Percentiles rank a stretch among this genome's conserved stretches.
Conservation (phyloP, 2,797 vertebrate species). For the Gymnothorax javanicus region DNA sequence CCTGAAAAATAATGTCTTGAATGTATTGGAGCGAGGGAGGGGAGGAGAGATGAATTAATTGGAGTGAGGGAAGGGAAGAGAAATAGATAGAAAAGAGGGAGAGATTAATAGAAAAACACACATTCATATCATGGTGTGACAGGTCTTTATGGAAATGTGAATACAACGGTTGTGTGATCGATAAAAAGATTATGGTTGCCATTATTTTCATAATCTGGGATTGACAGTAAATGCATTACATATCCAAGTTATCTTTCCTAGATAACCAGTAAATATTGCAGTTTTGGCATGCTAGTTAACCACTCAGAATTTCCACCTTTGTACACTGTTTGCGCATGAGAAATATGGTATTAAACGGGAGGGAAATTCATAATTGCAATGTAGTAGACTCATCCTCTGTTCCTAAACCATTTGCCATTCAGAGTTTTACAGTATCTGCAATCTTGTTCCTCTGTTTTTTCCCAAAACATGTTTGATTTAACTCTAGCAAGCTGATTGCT, state of each 20-base stretch:
- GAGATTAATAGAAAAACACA: not conserved
- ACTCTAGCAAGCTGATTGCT: not conserved
- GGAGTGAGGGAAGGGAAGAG: not conserved
- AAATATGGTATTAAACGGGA: not conserved
- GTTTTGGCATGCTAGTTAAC: not conserved
- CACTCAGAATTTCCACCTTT: not conserved
- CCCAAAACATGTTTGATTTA: not conserved
- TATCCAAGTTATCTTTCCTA: not conserved
- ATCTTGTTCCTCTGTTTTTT: not conserved
- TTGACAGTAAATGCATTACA: not conserved
- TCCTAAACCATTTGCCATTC: not conserved
- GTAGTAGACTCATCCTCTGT: not conserved
- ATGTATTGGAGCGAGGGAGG: not conserved
- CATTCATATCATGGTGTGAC: slow-evolving; percentile 1
- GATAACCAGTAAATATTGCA: not conserved
- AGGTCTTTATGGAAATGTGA: not conserved
- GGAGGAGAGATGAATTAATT: not conserved
- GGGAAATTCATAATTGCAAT: not conserved
- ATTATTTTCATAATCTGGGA: not conserved
- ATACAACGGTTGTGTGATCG: not conserved
- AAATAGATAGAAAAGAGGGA: not conserved
- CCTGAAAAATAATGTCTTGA: not conserved
- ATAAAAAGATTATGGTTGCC: not conserved
- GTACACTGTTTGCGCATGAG: not conserved
- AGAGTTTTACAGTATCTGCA: too few species aligned